Evolutionary conservation across 2,888 invertebrate species (phyloP), one percentile per base, ranked within the genome.

Genomic region (Chrysomela aeneicollis): DNA sequence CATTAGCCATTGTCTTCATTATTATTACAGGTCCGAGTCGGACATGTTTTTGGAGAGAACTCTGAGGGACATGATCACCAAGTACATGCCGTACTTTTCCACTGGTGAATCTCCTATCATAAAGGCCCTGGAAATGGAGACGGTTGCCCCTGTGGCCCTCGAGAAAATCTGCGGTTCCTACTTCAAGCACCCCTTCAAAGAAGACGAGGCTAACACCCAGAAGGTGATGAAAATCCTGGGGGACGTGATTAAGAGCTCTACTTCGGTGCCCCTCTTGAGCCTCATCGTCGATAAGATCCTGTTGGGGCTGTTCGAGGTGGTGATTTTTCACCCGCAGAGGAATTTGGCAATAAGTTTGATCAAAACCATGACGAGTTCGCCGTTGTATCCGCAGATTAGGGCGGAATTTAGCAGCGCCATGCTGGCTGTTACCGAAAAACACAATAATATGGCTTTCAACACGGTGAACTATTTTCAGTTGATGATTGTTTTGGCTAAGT

Each of bases 41-140:
- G 86, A 87, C 76, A 77, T 81, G 0, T 86, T 85, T 68, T 73
- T 87, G 15, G 82, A 80, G 22, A 81, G 86, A 65, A 83, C 82
- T 0, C 74, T 87, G 12, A 83, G 82, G 22, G 85, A 87, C 74
- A 76, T 87, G 42, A 78, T 86, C 21, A 76, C 82, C 1, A 78
- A 78, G 63, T 82, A 81, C 67, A 64, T 83, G 52, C 80, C 78
- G 0, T 71, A 78, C 65, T 81, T 81, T 61, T 63, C 80, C 10
- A 74, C 73, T 6, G 58, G 58, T 1, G 75, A 80, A 61, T 79
- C 79, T 0, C 81, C 81, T 0, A 70, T 82, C 17, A 57, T 77
- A 12, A 76, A 76, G 54, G 76, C 78, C 63, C 61, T 81, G 15
- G 73, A 75, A 46, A 73, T 76, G 57, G 73, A 74, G 51, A 64